phyloP scores from a whole-genome alignment of 2,797 vertebrate species.

The Sparidentex hasta region DNA sequence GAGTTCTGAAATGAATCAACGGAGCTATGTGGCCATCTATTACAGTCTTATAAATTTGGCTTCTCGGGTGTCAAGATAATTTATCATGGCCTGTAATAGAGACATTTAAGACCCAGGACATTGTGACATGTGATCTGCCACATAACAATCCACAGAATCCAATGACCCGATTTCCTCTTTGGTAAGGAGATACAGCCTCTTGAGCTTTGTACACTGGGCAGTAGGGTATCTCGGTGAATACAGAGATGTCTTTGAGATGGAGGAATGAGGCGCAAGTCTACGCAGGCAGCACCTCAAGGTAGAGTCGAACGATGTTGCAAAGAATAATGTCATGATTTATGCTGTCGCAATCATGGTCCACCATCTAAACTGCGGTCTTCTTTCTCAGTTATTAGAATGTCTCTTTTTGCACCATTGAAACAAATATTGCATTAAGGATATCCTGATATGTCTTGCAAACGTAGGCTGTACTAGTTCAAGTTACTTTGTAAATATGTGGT shows the following conservation, averaged over 20 bases:
- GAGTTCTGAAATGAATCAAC: conserved; percentile 64
- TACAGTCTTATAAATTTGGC: conserved; percentile 62
- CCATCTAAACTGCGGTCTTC: no score
- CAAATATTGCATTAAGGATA: no score
- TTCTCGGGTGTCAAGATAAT: conserved; percentile 68
- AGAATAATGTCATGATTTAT: no score
- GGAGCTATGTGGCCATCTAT: conserved; percentile 63
- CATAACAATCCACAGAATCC: conserved; percentile 71
- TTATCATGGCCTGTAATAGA: conserved; percentile 68
- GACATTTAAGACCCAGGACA: conserved; percentile 67
- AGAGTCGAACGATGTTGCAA: no score
- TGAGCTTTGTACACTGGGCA: conserved; percentile 34
- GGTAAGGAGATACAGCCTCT: conserved; percentile 47
- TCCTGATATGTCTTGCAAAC: no score
- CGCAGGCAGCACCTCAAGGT: conserved; percentile 1
- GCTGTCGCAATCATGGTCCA: no score
- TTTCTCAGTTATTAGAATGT: no score
- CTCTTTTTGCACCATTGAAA: no score
- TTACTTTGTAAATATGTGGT: no score
- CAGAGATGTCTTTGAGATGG: conserved; percentile 24
- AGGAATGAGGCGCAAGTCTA: conserved; percentile 25
- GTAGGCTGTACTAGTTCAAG: no score
- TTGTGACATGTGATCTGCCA: conserved; percentile 69
- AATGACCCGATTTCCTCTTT: conserved; percentile 69
- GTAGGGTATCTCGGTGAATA: conserved; percentile 17